phyloP scores from a whole-genome alignment of 1,140 invertebrate species.

The Micrasema longulum region DNA sequence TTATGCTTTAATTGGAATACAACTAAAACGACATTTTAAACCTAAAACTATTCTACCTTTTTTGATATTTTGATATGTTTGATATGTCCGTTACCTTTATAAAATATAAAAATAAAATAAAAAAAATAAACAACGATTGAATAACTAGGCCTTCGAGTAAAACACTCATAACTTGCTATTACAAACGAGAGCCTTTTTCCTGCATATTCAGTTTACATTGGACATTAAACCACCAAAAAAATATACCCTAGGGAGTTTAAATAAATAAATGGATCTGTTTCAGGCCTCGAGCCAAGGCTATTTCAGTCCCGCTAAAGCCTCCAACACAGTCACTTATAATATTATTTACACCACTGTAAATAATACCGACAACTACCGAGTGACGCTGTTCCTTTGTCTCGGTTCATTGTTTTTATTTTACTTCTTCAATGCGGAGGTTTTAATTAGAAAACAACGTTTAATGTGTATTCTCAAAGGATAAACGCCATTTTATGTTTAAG shows the following conservation, averaged over 20 bases:
- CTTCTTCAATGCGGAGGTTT: too few relatives aligned
- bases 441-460: too few relatives aligned
- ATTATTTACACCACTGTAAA: not conserved
- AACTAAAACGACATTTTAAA: too few relatives aligned
- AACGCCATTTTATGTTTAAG: too few relatives aligned
- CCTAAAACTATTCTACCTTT: too few relatives aligned
- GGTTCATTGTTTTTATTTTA: not conserved
- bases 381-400: constrained; percentile 3
- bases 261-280: constrained; percentile 41
- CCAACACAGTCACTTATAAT: not conserved
- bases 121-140: not conserved
- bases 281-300: constrained; percentile 37
- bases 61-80: too few relatives aligned
- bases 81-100: too few relatives aligned
- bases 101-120: too few relatives aligned
- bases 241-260: constrained; percentile 35
- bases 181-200: constrained; percentile 38
- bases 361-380: constrained; percentile 11
- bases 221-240: constrained; percentile 43
- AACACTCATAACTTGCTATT: constrained; percentile 41
- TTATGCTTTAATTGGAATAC: too few relatives aligned
- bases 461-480: too few relatives aligned
- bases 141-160: constrained; percentile 3
- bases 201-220: constrained; percentile 32
- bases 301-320: not conserved